Evolutionary conservation across 2,797 vertebrate species (phyloP).

Genomic region (Megalops cyprinoides): DNA sequence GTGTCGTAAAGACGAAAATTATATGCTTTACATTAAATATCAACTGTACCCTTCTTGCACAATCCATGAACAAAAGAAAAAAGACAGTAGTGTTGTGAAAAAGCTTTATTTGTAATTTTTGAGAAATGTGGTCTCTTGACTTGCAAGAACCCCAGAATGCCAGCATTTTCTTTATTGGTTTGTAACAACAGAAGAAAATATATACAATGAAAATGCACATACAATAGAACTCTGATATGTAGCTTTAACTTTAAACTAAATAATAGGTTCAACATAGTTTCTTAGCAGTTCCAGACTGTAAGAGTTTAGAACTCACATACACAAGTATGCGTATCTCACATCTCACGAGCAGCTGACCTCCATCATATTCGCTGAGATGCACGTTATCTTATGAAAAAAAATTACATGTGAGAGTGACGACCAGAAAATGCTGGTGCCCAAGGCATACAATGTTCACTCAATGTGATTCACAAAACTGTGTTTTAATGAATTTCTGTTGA

Average conservation of each 20-base stretch:
- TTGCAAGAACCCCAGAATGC: conserved; percentile 32
- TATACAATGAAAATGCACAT: conserved; percentile 2
- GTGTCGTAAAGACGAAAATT: too few species aligned
- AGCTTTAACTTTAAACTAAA: neutral
- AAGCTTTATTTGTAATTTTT: conserved; percentile 29
- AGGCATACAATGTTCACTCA: too few species aligned
- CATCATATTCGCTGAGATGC: neutral
- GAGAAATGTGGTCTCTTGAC: conserved; percentile 30
- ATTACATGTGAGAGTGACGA: neutral
- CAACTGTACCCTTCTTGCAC: too few species aligned
- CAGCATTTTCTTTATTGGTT: conserved; percentile 29
- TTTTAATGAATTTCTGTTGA: too few species aligned
- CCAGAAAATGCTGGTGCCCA: neutral
- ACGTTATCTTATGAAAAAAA: neutral
- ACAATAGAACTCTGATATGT: conserved; percentile 8
- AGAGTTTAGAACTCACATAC: conserved; percentile 9
- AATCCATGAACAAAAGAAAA: neutral
- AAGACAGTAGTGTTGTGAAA: conserved; percentile 12
- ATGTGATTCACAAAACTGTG: too few species aligned
- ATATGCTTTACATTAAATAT: too few species aligned
- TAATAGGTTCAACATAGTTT: neutral
- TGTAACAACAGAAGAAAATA: neutral
- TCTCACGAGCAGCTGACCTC: neutral
- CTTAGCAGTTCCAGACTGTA: conserved; percentile 39
- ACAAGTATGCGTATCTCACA: neutral